Percentiles rank a stretch among this genome's conserved stretches.
These are phyloP conservation scores for Hirtodrosophila cameraria DNA, from an alignment of 2,888 invertebrate genomes.

Conservation along the genomic window DNA sequence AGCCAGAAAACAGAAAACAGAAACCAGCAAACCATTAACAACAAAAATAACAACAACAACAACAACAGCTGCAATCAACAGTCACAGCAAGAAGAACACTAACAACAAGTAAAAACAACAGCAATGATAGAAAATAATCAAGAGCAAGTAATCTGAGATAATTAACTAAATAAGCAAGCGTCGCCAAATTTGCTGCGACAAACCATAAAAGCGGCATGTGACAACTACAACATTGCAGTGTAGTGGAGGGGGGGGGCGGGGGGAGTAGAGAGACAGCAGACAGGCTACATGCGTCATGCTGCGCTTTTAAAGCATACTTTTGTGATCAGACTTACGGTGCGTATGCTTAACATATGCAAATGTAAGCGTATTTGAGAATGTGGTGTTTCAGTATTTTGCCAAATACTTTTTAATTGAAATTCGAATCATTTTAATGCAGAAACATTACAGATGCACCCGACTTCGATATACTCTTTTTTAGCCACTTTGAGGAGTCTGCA, in stretches of 20 bases:
- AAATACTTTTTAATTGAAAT: no score
- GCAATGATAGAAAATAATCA: slow-evolving; percentile 69
- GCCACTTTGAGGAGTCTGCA: no score
- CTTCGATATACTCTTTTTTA: no score
- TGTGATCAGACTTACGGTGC: slow-evolving; percentile 3
- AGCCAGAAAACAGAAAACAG: slow-evolving; percentile 22
- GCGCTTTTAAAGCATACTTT: slow-evolving; percentile 21
- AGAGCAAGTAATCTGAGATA: slow-evolving; percentile 76
- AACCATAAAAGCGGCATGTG: slow-evolving; percentile 44
- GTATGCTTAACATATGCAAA: slow-evolving; percentile 18
- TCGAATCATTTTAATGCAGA: no score
- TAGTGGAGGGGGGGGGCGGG: background rate
- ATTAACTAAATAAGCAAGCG: slow-evolving; percentile 75
- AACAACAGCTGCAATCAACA: slow-evolving; percentile 20
- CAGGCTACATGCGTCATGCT: slow-evolving; percentile 29
- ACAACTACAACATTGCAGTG: slow-evolving; percentile 29
- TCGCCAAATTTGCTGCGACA: slow-evolving; percentile 70
- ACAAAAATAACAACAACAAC: slow-evolving; percentile 10
- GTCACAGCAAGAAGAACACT: slow-evolving; percentile 10
- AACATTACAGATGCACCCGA: no score
- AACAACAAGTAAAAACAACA: slow-evolving; percentile 10
- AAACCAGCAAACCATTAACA: slow-evolving; percentile 26
- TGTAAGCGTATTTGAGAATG: background rate
- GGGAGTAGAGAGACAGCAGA: no score
- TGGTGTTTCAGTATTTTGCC: no score